phyloP scores from a whole-genome alignment of 2,113 vertebrate genomes.

The Platycercus adscitus region DNA sequence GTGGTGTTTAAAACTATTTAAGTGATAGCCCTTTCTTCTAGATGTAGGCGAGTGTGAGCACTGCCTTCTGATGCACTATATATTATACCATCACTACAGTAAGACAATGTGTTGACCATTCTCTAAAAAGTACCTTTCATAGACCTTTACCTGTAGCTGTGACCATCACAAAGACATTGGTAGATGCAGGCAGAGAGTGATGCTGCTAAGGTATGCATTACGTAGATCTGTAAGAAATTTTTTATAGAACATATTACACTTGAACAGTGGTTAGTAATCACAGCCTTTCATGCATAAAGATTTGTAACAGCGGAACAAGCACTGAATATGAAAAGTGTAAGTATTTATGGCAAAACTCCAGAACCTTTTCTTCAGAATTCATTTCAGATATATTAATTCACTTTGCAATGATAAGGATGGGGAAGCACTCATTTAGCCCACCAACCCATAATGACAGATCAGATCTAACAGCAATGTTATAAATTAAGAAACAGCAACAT shows the following conservation, averaged over 20 bases:
- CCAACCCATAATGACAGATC: background rate
- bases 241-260: background rate
- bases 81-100: background rate
- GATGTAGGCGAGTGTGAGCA: background rate
- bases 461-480: background rate
- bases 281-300: background rate
- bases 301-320: background rate
- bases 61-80: background rate
- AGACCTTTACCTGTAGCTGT: constrained; percentile 87
- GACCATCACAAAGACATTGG: constrained; percentile 95
- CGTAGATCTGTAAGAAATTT: constrained; percentile 84
- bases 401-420: background rate
- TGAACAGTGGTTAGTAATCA: background rate
- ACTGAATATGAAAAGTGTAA: background rate
- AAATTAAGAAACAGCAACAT: background rate
- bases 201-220: constrained; percentile 95
- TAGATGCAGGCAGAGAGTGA: constrained; percentile 98
- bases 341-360: accelerated
- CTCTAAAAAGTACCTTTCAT: background rate
- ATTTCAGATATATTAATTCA: background rate
- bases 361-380: background rate
- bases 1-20: background rate
- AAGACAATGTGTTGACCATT: background rate
- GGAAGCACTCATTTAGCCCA: background rate
- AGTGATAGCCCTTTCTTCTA: background rate